Evolutionary conservation across 2,113 vertebrate species (phyloP).

Genomic region (Gadus macrocephalus): DNA sequence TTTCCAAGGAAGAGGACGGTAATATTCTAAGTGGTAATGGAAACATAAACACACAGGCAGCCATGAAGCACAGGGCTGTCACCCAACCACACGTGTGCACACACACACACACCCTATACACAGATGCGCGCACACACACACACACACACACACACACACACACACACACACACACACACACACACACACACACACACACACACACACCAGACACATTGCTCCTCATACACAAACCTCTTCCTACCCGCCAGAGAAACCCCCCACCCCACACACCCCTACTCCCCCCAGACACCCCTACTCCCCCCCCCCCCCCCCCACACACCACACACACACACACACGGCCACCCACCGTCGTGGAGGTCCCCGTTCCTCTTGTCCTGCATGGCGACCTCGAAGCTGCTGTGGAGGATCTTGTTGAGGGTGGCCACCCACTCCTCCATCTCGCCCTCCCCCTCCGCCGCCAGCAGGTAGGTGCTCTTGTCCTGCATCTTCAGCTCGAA

Average conservation of each 20-base stretch:
- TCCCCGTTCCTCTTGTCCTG: constrained; percentile 97
- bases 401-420: constrained; percentile 94
- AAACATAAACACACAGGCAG: too few species aligned
- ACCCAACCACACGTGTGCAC: too few species aligned
- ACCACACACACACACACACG: constrained; percentile 30
- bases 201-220: neutral
- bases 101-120: too few species aligned
- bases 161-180: too few species aligned
- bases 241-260: too few species aligned
- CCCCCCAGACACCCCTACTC: neutral
- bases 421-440: constrained; percentile 97
- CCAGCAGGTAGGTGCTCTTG: constrained; percentile 94
- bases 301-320: constrained; percentile 1
- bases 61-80: too few species aligned
- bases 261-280: too few species aligned
- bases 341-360: constrained; percentile 77
- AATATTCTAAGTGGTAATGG: too few species aligned
- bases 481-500: constrained; percentile 99
- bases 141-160: too few species aligned
- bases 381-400: constrained; percentile 95
- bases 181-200: too few species aligned
- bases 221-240: too few species aligned
- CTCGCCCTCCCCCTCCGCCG: constrained; percentile 89
- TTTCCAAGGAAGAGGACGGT: too few species aligned
- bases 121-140: constrained; percentile 11